Evolutionary conservation across 2,113 vertebrate species (phyloP).

Genomic region (Dascyllus trimaculatus): DNA sequence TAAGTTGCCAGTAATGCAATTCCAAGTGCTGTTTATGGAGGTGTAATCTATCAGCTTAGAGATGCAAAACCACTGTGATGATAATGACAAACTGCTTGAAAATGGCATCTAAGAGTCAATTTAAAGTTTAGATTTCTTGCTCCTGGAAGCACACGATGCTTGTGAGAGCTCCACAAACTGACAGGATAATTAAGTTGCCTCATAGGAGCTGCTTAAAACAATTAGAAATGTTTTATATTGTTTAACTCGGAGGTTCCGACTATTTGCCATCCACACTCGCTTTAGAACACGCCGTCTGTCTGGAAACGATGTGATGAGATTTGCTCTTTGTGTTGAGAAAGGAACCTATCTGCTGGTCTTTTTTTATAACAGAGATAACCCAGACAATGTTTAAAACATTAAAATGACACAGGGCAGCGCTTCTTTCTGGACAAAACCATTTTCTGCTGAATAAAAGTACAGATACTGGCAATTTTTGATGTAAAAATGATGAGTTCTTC

Average conservation of each 20-base stretch:
- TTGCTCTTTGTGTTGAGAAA: background rate
- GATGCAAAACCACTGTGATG: no score
- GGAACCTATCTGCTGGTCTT: background rate
- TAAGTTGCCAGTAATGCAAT: background rate
- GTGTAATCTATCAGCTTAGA: background rate
- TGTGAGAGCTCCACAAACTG: background rate
- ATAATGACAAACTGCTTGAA: background rate
- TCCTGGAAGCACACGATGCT: background rate
- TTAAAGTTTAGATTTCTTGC: background rate
- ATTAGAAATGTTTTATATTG: background rate
- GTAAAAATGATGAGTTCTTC: background rate
- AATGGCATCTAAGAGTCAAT: background rate
- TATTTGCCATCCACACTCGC: background rate
- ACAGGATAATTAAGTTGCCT: conserved; percentile 5
- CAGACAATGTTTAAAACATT: background rate
- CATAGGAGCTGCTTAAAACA: background rate
- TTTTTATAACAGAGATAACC: background rate
- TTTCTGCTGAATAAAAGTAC: background rate
- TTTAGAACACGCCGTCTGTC: background rate
- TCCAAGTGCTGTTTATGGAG: no score
- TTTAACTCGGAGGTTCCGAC: background rate
- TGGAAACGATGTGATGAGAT: background rate
- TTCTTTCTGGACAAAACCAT: background rate
- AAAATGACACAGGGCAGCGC: background rate
- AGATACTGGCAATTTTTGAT: background rate